These are phyloP conservation scores for Corythucha ciliata DNA, from an alignment of 2,888 invertebrate genomes.

Conservation along the genomic window DNA sequence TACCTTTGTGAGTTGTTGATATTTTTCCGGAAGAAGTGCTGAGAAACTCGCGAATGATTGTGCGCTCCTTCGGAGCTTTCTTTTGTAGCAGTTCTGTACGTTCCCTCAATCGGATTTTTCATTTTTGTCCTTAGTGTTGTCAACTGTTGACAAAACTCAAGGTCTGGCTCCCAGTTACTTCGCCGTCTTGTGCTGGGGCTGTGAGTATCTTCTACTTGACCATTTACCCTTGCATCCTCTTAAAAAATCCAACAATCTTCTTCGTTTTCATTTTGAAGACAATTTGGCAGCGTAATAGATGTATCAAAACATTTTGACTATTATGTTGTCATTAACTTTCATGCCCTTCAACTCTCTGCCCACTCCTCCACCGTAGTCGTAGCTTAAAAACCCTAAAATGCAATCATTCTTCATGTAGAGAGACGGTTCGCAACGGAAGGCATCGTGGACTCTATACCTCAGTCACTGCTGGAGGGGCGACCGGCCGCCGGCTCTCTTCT, in stretches of 20 bases:
- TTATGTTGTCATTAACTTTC: neutral
- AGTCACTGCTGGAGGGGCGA: constrained; percentile 40
- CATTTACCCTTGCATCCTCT: neutral
- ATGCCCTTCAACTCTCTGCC: neutral
- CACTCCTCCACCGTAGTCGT: neutral
- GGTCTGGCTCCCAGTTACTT: constrained; percentile 27
- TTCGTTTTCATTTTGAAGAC: too few species aligned
- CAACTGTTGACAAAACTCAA: too few species aligned
- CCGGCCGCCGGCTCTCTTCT: constrained; percentile 39
- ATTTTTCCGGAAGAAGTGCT: too few species aligned
- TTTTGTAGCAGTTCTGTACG: too few species aligned
- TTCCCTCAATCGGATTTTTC: too few species aligned
- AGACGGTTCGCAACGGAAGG: constrained; percentile 33
- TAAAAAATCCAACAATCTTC: too few species aligned
- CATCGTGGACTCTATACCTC: constrained; percentile 41
- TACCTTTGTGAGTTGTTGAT: too few species aligned
- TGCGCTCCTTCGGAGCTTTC: too few species aligned
- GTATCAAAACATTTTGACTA: neutral
- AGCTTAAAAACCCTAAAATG: neutral
- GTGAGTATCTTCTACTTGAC: constrained; percentile 24
- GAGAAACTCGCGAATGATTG: too few species aligned
- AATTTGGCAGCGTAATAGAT: neutral
- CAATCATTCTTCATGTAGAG: constrained; percentile 16
- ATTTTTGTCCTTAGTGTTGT: too few species aligned
- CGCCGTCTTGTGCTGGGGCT: constrained; percentile 31